A percentile compares a stretch with the other conserved stretches of the same genome.
Conservation (phyloP, 2,888 invertebrate species). For the Galerucella nymphaeae region DNA sequence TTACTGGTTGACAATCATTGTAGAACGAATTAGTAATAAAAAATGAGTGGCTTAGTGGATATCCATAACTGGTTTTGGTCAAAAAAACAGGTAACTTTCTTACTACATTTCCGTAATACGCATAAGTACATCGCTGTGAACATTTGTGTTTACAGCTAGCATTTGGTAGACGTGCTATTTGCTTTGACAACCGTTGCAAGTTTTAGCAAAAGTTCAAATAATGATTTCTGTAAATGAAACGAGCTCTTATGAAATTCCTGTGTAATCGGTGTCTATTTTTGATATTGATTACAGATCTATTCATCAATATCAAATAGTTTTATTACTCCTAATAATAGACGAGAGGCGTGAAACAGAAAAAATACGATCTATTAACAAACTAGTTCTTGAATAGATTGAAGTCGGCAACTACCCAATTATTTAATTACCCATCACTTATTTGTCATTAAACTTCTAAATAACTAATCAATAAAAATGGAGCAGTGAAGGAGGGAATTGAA, state of each 20-base stretch:
- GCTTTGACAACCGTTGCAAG: too few relatives aligned
- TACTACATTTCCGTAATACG: too few relatives aligned
- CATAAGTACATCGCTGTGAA: too few relatives aligned
- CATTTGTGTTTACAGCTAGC: too few relatives aligned
- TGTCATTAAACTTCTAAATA: constrained; percentile 29
- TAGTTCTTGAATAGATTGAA: constrained; percentile 21
- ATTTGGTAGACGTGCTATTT: too few relatives aligned
- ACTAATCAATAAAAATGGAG: constrained; percentile 28
- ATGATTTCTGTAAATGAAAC: too few relatives aligned
- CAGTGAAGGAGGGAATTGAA: constrained; percentile 24
- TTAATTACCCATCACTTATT: constrained; percentile 27
- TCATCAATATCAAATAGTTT: constrained; percentile 19
- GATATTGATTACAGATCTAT: background rate
- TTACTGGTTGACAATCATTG: too few relatives aligned
- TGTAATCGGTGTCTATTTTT: background rate
- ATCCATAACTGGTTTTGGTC: too few relatives aligned
- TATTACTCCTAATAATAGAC: constrained; percentile 31
- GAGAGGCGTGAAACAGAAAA: constrained; percentile 24
- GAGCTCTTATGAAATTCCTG: too few relatives aligned
- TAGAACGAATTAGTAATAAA: too few relatives aligned
- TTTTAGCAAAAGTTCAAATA: background rate
- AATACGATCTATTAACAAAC: constrained; percentile 33
- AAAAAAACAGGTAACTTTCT: too few relatives aligned
- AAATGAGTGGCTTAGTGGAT: too few relatives aligned
- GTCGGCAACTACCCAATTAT: constrained; percentile 29